Percentiles rank a stretch among this genome's conserved stretches.
Evolutionary conservation across 2,888 invertebrate genomes (phyloP).

Genomic region (Drosophila koepferae): DNA sequence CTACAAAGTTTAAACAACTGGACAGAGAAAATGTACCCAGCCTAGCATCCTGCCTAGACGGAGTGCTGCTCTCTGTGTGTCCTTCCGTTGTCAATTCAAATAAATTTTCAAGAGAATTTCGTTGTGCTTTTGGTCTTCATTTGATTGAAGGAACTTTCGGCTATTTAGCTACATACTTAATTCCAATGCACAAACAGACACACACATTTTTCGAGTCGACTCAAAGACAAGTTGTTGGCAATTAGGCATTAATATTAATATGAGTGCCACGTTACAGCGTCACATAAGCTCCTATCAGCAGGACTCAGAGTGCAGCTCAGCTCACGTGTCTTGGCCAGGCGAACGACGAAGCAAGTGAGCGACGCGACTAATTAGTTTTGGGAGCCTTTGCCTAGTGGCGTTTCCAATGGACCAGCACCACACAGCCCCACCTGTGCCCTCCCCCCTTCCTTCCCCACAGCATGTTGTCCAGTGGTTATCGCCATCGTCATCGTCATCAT

Average conservation of each 20-base stretch:
- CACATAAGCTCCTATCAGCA: constrained; percentile 32
- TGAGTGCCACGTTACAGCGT: constrained; percentile 52
- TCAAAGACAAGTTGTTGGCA: constrained; percentile 58
- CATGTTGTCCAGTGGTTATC: constrained; percentile 29
- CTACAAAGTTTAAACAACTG: constrained; percentile 58
- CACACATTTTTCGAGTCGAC: background rate
- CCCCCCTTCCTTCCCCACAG: too few species aligned
- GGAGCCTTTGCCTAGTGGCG: constrained; percentile 58
- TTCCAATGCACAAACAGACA: constrained; percentile 14
- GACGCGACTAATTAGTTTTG: constrained; percentile 77
- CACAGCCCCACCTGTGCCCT: background rate
- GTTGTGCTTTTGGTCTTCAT: constrained; percentile 2
- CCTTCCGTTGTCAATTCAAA: constrained; percentile 54
- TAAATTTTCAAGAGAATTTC: constrained; percentile 45
- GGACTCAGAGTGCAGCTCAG: constrained; percentile 22
- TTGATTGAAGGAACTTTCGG: constrained; percentile 29
- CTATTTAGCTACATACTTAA: background rate
- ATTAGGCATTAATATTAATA: constrained; percentile 77
- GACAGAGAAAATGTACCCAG: constrained; percentile 21
- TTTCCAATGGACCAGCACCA: constrained; percentile 21
- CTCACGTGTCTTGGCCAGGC: constrained; percentile 71
- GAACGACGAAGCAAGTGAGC: constrained; percentile 9
- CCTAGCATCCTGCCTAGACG: constrained; percentile 59
- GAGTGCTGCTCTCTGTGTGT: constrained; percentile 2
- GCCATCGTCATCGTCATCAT: constrained; percentile 32